Conservation (phyloP, 2,113 vertebrate species). For the Orcinus orca region DNA sequence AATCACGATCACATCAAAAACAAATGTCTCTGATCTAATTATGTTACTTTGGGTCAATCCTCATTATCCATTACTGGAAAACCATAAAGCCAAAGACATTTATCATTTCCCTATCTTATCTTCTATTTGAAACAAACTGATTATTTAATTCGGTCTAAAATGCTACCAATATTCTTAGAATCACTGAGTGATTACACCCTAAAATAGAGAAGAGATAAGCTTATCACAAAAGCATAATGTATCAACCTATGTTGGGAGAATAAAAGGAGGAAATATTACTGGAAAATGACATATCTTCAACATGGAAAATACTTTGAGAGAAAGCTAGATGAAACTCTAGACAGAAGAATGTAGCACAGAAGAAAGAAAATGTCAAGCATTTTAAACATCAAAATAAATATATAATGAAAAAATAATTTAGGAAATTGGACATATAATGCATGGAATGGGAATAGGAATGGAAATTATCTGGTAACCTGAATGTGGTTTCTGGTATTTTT, state of each 20-base stretch:
- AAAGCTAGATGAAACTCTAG: background rate
- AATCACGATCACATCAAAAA: background rate
- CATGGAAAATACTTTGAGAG: background rate
- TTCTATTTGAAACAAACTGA: slow-evolving; percentile 8
- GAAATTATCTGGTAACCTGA: background rate
- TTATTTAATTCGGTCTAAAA: slow-evolving; percentile 46
- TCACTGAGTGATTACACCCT: background rate
- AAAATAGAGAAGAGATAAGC: slow-evolving; percentile 42
- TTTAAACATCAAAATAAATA: background rate
- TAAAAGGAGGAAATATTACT: background rate
- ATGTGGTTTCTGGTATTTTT: background rate
- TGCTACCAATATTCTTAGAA: slow-evolving; percentile 3
- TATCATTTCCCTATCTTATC: slow-evolving; percentile 58
- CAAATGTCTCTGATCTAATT: slow-evolving; percentile 42
- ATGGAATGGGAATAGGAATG: background rate
- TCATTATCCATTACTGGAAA: slow-evolving; percentile 53
- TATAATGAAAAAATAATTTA: background rate
- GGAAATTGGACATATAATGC: background rate
- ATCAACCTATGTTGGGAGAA: background rate
- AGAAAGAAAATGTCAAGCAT: background rate
- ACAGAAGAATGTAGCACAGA: background rate
- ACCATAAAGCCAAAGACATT: slow-evolving; percentile 24
- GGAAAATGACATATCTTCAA: background rate
- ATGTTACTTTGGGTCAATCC: slow-evolving; percentile 14
- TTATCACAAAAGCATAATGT: slow-evolving; percentile 41